Evolutionary conservation across 1,140 invertebrate species (phyloP).

Genomic region (Temnothorax nylanderi): DNA sequence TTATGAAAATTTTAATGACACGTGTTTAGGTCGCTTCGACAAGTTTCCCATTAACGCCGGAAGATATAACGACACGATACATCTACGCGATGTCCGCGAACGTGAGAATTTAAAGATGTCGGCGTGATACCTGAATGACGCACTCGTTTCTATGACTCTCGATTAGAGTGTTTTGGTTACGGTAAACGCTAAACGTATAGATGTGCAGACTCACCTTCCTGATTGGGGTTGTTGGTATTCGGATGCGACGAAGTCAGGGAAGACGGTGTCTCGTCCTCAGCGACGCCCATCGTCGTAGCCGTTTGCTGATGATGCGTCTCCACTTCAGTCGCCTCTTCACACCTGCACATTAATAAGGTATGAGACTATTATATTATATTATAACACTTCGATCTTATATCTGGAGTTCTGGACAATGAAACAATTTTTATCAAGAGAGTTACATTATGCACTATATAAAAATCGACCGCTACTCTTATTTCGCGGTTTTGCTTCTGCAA

Average conservation of each 20-base stretch:
- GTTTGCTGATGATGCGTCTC: slow-evolving; percentile 83
- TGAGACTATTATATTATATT: no score
- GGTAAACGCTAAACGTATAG: neutral
- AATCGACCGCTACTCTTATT: neutral
- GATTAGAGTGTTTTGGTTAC: neutral
- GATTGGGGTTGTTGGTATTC: slow-evolving; percentile 80
- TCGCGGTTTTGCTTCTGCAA: neutral
- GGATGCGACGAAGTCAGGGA: slow-evolving; percentile 82
- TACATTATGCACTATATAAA: neutral
- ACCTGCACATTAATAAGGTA: slow-evolving; percentile 70
- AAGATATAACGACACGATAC: neutral
- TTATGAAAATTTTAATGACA: neutral
- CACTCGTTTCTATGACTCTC: neutral
- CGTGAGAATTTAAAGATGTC: neutral
- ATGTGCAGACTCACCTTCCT: slow-evolving; percentile 79
- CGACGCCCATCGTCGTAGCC: slow-evolving; percentile 82
- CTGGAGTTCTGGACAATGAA: neutral
- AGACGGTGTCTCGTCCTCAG: slow-evolving; percentile 83
- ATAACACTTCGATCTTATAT: slow-evolving; percentile 2
- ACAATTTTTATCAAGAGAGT: neutral
- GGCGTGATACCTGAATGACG: neutral
- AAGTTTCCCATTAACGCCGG: no score
- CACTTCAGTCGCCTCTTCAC: slow-evolving; percentile 83
- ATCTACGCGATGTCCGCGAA: neutral
- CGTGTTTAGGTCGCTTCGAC: no score